A percentile compares a stretch with the other conserved stretches of the same genome.
Evolutionary conservation across 2,797 vertebrate genomes (phyloP).

Genomic region (Amazonetta brasiliensis): DNA sequence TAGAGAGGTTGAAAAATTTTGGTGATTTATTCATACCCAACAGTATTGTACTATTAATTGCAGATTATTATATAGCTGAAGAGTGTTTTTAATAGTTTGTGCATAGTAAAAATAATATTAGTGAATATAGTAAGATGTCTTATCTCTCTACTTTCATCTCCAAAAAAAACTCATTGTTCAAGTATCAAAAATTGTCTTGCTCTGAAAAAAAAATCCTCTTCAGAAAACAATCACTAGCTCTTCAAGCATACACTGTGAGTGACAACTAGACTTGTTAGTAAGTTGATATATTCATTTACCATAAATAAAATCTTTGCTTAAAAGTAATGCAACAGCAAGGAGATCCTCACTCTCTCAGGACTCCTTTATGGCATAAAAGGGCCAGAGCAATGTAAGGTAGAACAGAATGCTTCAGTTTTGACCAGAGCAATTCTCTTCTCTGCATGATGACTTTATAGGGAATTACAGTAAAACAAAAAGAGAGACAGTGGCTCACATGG

Average conservation of each 20-base stretch:
- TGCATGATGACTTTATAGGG: background rate
- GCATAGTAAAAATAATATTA: background rate
- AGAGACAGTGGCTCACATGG: background rate
- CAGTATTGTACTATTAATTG: background rate
- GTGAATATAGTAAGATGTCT: background rate
- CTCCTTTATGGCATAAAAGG: background rate
- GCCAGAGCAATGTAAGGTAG: background rate
- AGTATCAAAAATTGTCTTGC: background rate
- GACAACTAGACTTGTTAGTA: background rate
- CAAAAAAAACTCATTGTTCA: background rate
- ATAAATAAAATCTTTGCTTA: background rate
- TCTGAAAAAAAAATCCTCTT: background rate
- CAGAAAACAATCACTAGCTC: background rate
- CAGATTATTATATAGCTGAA: background rate
- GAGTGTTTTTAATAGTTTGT: background rate
- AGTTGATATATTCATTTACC: background rate
- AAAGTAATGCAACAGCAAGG: background rate
- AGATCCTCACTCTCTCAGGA: background rate
- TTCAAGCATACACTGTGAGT: background rate
- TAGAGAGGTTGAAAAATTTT: background rate
- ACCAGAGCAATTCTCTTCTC: background rate
- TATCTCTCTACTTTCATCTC: background rate
- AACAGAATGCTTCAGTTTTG: background rate
- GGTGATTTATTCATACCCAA: background rate
- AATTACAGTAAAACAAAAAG: background rate